phyloP scores from a whole-genome alignment of 2,888 invertebrate genomes.

The Mellilla xanthometata region DNA sequence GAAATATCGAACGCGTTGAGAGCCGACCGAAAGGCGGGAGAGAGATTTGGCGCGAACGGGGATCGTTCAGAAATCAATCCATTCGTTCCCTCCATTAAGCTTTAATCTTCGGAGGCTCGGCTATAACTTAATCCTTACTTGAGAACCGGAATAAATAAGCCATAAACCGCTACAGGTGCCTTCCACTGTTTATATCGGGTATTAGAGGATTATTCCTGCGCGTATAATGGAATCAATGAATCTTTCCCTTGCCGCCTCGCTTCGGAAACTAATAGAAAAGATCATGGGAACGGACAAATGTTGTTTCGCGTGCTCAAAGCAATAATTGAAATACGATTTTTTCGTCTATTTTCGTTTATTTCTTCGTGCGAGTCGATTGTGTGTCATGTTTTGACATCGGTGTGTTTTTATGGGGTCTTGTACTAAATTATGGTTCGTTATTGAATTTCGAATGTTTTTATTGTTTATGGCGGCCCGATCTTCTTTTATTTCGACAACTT shows the following conservation, averaged over 20 bases:
- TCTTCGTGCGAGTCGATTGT: slow-evolving; percentile 61
- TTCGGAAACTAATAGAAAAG: slow-evolving; percentile 30
- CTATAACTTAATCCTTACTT: slow-evolving; percentile 80
- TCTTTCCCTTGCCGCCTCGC: slow-evolving; percentile 14
- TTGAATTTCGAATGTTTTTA: slow-evolving; percentile 19
- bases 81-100: slow-evolving; percentile 72
- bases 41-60: slow-evolving; percentile 54
- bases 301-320: slow-evolving; percentile 60
- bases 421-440: slow-evolving; percentile 17
- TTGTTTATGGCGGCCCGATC: slow-evolving; percentile 9
- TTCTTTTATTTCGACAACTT: background rate
- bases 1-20: slow-evolving; percentile 29
- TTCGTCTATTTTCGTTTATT: slow-evolving; percentile 55
- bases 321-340: slow-evolving; percentile 68
- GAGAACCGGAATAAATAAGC: slow-evolving; percentile 78
- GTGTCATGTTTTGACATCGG: slow-evolving; percentile 44
- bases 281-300: slow-evolving; percentile 73
- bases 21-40: slow-evolving; percentile 34
- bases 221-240: slow-evolving; percentile 21
- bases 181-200: slow-evolving; percentile 58
- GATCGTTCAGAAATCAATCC: slow-evolving; percentile 77
- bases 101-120: slow-evolving; percentile 77
- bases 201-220: slow-evolving; percentile 44
- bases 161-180: slow-evolving; percentile 78
- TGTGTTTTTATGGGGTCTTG: slow-evolving; percentile 29